phyloP scores from a whole-genome alignment of 2,113 vertebrate genomes.

The Pygoscelis antarcticus region DNA sequence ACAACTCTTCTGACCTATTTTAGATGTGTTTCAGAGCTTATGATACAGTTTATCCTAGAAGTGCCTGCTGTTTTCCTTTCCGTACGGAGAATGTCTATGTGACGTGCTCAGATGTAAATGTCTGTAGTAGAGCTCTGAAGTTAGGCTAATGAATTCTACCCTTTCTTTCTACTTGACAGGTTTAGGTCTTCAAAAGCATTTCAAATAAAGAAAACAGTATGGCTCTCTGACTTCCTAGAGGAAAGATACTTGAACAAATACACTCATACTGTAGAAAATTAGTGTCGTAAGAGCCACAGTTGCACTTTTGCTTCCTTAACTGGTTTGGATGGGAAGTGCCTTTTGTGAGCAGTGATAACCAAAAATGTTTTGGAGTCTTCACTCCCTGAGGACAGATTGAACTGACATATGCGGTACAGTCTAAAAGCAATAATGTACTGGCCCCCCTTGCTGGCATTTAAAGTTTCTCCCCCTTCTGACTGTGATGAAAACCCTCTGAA shows the following conservation, averaged over 20 bases:
- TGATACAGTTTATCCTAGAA: background rate
- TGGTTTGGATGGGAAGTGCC: background rate
- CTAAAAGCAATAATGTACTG: background rate
- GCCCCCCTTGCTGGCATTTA: background rate
- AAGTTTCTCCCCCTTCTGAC: background rate
- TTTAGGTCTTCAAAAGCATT: background rate
- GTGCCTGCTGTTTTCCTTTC: background rate
- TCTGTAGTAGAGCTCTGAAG: background rate
- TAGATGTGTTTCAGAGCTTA: background rate
- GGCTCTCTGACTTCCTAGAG: background rate
- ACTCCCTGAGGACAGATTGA: background rate
- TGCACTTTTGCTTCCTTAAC: background rate
- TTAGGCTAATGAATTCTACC: background rate
- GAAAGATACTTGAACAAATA: background rate
- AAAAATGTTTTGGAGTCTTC: background rate
- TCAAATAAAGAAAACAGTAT: background rate
- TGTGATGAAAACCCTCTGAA: slow-evolving; percentile 24
- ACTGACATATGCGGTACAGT: background rate
- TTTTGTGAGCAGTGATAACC: background rate
- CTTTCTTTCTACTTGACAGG: background rate
- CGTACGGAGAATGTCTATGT: background rate
- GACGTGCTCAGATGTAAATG: background rate
- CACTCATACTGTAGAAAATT: background rate
- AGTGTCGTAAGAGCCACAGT: background rate
- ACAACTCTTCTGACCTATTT: background rate